phyloP scores from a whole-genome alignment of 2,888 invertebrate genomes.

The Hoplodrina blanda region DNA sequence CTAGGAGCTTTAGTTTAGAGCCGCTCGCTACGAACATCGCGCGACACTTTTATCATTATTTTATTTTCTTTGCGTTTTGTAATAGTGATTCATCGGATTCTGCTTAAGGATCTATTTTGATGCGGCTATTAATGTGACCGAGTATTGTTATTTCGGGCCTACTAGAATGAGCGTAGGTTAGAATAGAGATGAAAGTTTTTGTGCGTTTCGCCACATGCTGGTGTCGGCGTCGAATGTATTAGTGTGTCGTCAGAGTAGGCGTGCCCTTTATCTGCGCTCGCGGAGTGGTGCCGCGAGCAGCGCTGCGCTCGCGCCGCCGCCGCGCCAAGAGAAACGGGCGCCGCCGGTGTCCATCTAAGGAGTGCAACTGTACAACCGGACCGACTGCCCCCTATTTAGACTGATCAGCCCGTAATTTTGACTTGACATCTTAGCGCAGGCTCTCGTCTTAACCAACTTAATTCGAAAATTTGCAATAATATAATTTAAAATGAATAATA shows the following conservation, averaged over 20 bases:
- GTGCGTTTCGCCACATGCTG: constrained; percentile 53
- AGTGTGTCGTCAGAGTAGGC: constrained; percentile 58
- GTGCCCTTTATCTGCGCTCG: constrained; percentile 61
- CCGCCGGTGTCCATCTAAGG: constrained; percentile 85
- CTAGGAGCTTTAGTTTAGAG: constrained; percentile 81
- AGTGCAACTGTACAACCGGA: constrained; percentile 88
- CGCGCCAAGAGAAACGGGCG: constrained; percentile 80
- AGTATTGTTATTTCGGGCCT: constrained; percentile 61
- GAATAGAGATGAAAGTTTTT: constrained; percentile 60
- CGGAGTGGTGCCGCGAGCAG: constrained; percentile 54
- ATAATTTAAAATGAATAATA: constrained; percentile 36
- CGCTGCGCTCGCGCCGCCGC: constrained; percentile 57
- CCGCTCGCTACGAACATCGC: constrained; percentile 72
- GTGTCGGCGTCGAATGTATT: constrained; percentile 46
- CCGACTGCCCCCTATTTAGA: constrained; percentile 82
- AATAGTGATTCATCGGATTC: constrained; percentile 72
- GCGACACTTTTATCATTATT: constrained; percentile 75
- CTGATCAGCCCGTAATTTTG: constrained; percentile 81
- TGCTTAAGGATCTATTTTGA: constrained; percentile 80
- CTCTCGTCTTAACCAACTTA: constrained; percentile 57
- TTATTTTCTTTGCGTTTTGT: constrained; percentile 74
- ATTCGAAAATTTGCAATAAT: constrained; percentile 50
- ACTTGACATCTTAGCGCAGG: constrained; percentile 73
- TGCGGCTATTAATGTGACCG: constrained; percentile 66
- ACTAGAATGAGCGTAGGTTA: constrained; percentile 57